These are phyloP conservation scores for Loriculus beryllinus DNA, from an alignment of 2,797 vertebrate species.

Conservation along the genomic window DNA sequence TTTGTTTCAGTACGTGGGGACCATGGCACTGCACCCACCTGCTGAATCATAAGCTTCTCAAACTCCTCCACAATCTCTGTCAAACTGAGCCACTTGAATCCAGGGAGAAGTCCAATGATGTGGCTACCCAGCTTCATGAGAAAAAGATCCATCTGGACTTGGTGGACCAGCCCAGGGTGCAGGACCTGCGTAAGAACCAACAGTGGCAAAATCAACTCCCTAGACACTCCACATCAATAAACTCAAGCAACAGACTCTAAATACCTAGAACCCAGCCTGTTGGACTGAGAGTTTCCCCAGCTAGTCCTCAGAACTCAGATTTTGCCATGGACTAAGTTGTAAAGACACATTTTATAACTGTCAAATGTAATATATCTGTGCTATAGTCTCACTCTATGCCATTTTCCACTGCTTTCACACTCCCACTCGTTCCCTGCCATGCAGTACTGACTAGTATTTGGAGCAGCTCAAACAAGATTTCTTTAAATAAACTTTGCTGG, in stretches of 20 bases:
- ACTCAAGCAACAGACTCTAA: background rate
- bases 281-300: background rate
- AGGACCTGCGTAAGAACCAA: conserved; percentile 79
- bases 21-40: conserved; percentile 74
- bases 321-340: background rate
- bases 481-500: background rate
- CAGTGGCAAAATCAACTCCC: background rate
- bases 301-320: background rate
- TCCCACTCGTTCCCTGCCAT: accelerated
- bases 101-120: conserved; percentile 85
- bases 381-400: background rate
- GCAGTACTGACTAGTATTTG: background rate
- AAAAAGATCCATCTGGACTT: conserved; percentile 88
- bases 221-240: background rate
- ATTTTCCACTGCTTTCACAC: background rate
- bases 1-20: background rate
- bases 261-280: background rate
- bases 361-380: background rate
- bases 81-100: conserved; percentile 92
- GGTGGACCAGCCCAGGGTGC: conserved; percentile 87
- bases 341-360: background rate
- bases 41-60: conserved; percentile 94
- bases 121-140: conserved; percentile 88
- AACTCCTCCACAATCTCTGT: conserved; percentile 91
- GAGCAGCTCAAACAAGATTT: background rate